Evolutionary conservation across 2,113 vertebrate genomes (phyloP).

Genomic region (Garra rufa): DNA sequence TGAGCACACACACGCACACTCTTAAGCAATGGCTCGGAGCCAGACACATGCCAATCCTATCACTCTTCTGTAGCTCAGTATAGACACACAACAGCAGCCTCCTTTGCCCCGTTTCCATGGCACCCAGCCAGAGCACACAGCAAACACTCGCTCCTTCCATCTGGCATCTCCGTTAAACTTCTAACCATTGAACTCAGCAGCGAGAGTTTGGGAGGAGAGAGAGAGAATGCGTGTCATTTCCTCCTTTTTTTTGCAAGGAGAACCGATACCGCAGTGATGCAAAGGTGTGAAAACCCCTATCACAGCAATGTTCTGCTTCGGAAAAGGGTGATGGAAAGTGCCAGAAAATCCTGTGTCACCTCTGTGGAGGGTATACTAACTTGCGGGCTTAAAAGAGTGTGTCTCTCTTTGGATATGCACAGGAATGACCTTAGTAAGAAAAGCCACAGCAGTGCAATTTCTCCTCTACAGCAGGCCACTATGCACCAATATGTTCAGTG

Average conservation of each 20-base stretch:
- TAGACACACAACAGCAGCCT: slow-evolving; percentile 34
- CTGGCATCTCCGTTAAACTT: slow-evolving; percentile 50
- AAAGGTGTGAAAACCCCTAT: slow-evolving; percentile 24
- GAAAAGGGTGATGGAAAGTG: not conserved
- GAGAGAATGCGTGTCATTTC: not conserved
- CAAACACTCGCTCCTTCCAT: slow-evolving; percentile 44
- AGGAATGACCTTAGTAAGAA: slow-evolving; percentile 7
- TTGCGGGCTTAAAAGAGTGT: not conserved
- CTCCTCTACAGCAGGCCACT: slow-evolving; percentile 15
- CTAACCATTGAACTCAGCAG: slow-evolving; percentile 23
- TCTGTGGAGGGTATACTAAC: slow-evolving; percentile 9
- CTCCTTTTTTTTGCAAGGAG: not conserved
- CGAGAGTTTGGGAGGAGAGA: slow-evolving; percentile 11
- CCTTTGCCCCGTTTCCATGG: slow-evolving; percentile 46
- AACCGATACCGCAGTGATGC: slow-evolving; percentile 11
- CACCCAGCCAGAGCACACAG: slow-evolving; percentile 45
- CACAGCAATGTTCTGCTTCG: not conserved
- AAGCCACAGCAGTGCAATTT: slow-evolving; percentile 35
- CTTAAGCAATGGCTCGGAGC: slow-evolving; percentile 27
- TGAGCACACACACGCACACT: not conserved
- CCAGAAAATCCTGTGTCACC: slow-evolving; percentile 20
- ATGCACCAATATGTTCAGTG: slow-evolving; percentile 28
- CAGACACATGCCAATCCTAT: slow-evolving; percentile 49
- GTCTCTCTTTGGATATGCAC: not conserved
- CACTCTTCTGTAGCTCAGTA: slow-evolving; percentile 37